Percentiles rank a stretch among this genome's conserved stretches.
phyloP scores from a whole-genome alignment of 2,888 invertebrate genomes.

The Agrochola litura region DNA sequence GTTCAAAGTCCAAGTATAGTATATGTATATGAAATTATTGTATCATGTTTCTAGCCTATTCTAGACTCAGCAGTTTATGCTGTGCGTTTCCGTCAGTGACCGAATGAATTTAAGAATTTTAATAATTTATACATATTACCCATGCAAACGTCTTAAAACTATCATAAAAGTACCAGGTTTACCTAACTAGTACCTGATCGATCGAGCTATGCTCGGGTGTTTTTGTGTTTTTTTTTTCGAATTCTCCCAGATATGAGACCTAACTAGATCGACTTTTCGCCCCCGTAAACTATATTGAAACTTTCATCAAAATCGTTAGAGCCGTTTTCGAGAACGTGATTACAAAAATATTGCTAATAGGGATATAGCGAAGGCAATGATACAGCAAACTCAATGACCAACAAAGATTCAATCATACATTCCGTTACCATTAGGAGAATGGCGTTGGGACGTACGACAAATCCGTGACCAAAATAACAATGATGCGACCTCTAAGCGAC shows the following conservation, averaged over 20 bases:
- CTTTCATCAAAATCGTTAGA: too few relatives aligned
- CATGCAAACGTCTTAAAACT: not conserved
- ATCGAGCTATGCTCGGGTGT: too few relatives aligned
- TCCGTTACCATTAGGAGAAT: constrained; percentile 72
- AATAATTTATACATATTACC: not conserved
- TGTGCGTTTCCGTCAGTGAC: not conserved
- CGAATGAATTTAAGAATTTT: not conserved
- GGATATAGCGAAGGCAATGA: constrained; percentile 32
- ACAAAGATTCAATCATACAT: constrained; percentile 72
- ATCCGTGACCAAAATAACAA: constrained; percentile 76
- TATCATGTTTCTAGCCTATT: not conserved
- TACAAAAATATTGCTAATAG: too few relatives aligned
- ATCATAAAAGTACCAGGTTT: constrained; percentile 19
- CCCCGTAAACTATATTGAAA: too few relatives aligned
- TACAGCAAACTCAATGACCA: constrained; percentile 50
- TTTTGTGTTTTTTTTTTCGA: too few relatives aligned
- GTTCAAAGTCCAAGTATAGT: not conserved
- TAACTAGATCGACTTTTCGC: too few relatives aligned
- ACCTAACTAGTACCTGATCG: constrained; percentile 12
- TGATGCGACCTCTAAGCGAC: constrained; percentile 62
- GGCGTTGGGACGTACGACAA: constrained; percentile 71
- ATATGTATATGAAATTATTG: not conserved
- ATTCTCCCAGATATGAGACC: too few relatives aligned
- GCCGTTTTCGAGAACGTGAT: too few relatives aligned
- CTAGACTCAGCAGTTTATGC: not conserved